Conservation (phyloP, 2,113 vertebrate species). For the Dendrocopos noguchii region DNA sequence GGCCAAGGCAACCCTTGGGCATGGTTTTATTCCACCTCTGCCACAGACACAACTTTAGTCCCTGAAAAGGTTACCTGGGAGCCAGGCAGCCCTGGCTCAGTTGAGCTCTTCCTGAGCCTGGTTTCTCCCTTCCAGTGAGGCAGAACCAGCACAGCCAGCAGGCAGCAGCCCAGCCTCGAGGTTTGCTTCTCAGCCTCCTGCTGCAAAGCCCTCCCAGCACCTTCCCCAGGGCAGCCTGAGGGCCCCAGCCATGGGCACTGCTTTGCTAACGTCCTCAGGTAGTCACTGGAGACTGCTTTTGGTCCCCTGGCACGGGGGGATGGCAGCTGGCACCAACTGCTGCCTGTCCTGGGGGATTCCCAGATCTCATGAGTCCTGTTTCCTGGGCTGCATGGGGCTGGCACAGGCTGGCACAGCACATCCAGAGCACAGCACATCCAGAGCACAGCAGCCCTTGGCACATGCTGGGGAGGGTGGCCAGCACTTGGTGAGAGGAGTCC, state of each 20-base stretch:
- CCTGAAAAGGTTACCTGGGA: not conserved
- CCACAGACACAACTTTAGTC: not conserved
- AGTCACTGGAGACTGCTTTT: not conserved
- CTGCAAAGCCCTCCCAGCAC: not conserved
- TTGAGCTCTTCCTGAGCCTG: not conserved
- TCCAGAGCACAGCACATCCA: too few relatives aligned
- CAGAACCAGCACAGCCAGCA: not conserved
- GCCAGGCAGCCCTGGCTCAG: not conserved
- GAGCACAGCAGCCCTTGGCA: not conserved
- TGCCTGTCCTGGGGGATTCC: not conserved
- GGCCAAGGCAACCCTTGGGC: not conserved
- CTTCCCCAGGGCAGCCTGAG: not conserved
- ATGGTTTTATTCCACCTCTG: not conserved
- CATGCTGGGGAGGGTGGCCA: rapidly evolving
- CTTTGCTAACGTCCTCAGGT: not conserved
- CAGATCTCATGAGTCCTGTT: rapidly evolving
- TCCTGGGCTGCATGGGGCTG: not conserved
- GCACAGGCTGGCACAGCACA: too few relatives aligned
- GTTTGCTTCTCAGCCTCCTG: not conserved
- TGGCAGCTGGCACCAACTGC: not conserved
- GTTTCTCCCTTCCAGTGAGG: not conserved
- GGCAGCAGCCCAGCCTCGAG: not conserved
- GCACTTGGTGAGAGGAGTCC: rapidly evolving
- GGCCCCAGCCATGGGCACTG: rapidly evolving
- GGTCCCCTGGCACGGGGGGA: rapidly evolving